Evolutionary conservation across 1,140 invertebrate species (phyloP), one percentile per base, ranked within the genome.

Genomic region (Ephestia elutella): DNA sequence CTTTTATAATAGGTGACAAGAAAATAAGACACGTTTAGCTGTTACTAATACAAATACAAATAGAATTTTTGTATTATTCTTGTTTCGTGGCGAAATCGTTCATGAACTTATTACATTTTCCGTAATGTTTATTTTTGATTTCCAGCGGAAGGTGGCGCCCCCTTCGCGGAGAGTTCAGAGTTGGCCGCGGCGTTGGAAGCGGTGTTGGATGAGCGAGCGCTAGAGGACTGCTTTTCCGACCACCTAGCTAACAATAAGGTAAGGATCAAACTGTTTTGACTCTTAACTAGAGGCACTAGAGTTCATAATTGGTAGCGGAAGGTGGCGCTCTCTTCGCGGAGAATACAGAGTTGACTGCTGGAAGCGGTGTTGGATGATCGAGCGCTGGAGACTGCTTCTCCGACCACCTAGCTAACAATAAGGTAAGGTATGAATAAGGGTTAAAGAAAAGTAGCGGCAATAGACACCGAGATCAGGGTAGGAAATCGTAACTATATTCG

Each of bases 311-410:
- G 21, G 2, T 25, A 93, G 93, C 93, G 82, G 93, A 93, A 76
- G 92, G 93, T 71, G 93, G 93, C 60, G 92, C 93, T 1, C 91
- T 93, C 28, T 92, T 93, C 69, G 95, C 95, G 73, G 95, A 96
- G 78, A 93, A 94, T 32, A 95, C 96, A 68, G 95, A 96, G 78
- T 82, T 96, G 67, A 95, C 96, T 79, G 91, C 95, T 96, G 49
- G 95, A 96, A 69, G 94, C 93, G 15, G 95, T 95, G 49, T 91
- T 95, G 17, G 80, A 80, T 63, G 77, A 78, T 18, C 60, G 75
- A 74, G 71, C 49, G 5, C 56, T 76, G 4, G 76, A 78, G 78
- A 82, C 63, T 71, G 68, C 56, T 78, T 82, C 64, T 17, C 62
- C 17, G 66, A 61, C 62, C 67, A 68, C 49, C 18, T 35, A 18